phyloP scores from a whole-genome alignment of 1,140 invertebrate genomes.

The Leguminivora glycinivorella region DNA sequence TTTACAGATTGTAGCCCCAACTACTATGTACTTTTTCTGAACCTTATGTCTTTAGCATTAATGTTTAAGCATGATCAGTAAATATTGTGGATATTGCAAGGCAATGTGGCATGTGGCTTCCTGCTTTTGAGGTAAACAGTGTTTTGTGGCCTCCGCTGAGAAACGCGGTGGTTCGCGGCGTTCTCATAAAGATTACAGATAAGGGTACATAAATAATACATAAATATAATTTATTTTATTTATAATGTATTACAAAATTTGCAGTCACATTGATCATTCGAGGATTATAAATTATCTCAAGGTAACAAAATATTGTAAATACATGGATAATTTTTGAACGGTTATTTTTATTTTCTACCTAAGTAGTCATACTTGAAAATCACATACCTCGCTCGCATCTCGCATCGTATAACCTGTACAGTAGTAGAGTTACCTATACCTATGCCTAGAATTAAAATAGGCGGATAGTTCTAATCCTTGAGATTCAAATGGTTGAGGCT shows the following conservation, averaged over 20 bases:
- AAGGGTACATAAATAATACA: conserved; percentile 29
- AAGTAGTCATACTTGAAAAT: neutral
- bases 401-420: too few relatives aligned
- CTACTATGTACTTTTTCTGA: neutral
- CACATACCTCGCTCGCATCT: too few relatives aligned
- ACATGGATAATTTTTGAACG: neutral
- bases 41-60: neutral
- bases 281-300: neutral
- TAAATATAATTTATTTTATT: conserved; percentile 18
- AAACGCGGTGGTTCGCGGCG: conserved; percentile 52
- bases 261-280: neutral
- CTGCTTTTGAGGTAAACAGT: conserved; percentile 73
- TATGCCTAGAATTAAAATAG: too few relatives aligned
- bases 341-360: neutral
- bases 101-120: conserved; percentile 78
- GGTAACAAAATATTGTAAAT: neutral
- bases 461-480: too few relatives aligned
- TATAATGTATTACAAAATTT: neutral
- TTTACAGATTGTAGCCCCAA: conserved; percentile 65
- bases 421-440: too few relatives aligned
- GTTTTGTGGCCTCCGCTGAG: conserved; percentile 59
- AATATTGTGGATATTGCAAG: conserved; percentile 52
- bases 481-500: too few relatives aligned
- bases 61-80: neutral
- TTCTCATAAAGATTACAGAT: conserved; percentile 26